Evolutionary conservation across 2,888 invertebrate species (phyloP), one percentile per base, ranked within the genome.

Genomic region (Syritta pipiens): DNA sequence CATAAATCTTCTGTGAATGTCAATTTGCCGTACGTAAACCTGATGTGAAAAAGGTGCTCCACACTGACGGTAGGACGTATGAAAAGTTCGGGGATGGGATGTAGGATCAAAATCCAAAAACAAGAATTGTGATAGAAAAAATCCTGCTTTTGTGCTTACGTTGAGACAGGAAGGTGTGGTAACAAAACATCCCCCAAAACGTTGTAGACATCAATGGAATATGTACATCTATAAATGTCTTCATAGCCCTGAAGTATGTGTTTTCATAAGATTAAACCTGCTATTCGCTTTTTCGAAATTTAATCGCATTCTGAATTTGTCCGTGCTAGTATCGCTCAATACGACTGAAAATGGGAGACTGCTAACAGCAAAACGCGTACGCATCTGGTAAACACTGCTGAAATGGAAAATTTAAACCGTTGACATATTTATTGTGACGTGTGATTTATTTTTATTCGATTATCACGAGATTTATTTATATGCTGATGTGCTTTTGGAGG

Each of bases 341-440:
- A n/a, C n/a, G n/a, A n/a, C n/a, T n/a, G n/a, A n/a, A n/a, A n/a
- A n/a, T n/a, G n/a, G n/a, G n/a, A n/a, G n/a, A n/a, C n/a, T n/a
- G n/a, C n/a, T n/a, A n/a, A n/a, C n/a, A n/a, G n/a, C n/a, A n/a
- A n/a, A n/a, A n/a, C n/a, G 19, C 51, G 49, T 22, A 20, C 26
- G 28, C 51, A 51, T 60, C 26, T 32, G 60, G 62, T 30, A 46
- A 48, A 44, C 53, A 40, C 9, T 71, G 62, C 37, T 62, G 48
- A 71, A 62, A 71, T 62, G 37, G 48, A 62, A 71, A 71, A 71
- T 62, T 51, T 71, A 71, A 71, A 62, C 46, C 62, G 28, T 71
- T 71, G 71, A 71, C 71, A 71, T 71, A 71, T 71, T 62, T 71
- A 71, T 71, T 71, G 71, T 71, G 71, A 71, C 71, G 71, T 62